Evolutionary conservation across 1,140 invertebrate species (phyloP), one percentile per base, ranked within the genome.

Genomic region (Pteromalus puparum): DNA sequence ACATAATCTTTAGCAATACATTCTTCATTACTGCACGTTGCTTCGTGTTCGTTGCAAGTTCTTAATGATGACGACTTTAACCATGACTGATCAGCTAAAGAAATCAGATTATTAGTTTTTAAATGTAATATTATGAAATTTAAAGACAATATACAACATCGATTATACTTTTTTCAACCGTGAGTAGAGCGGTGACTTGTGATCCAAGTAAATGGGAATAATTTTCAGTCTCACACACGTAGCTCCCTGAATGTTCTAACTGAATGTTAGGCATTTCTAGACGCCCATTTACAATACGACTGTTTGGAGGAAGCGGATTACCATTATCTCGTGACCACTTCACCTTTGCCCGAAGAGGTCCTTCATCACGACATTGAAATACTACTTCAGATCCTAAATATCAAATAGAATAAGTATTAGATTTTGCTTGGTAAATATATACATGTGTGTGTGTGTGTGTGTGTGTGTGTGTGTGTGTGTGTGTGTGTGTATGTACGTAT

Each of bases 301-400:
- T 95, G 28, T 96, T 96, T 0, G 94, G 91, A 53, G 97, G 97
- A 48, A 98, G 89, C 0, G 95, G 94, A 38, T 94, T 91, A 46
- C 95, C 95, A 82, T 96, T 95, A 73, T 95, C 95, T 82, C 97
- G 94, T 0, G 93, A 88, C 97, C 97, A 98, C 42, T 94, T 94
- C 21, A 98, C 97, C 83, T 94, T 94, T 34, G 96, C 96, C 76
- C 97, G 93, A 24, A 95, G 90, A 0, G 94, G 94, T 81, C 98
- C 96, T 93, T 98, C 97, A 91, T 98, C 98, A 87, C 97, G 95
- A 90, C 97, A 98, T 93, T 97, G 96, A 93, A 98, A 97, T 12
- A 98, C 97, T 13, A 98, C 97, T 93, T 98, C 97, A 72, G 96
- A 95, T 92, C 96, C 97, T 98, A 92, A 48, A 83, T 61, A 38